These are phyloP conservation scores for Aurelia sp. DNA, from an alignment of 30 jellyfish, hydroid and myxozoan species.

Conservation along the genomic window DNA sequence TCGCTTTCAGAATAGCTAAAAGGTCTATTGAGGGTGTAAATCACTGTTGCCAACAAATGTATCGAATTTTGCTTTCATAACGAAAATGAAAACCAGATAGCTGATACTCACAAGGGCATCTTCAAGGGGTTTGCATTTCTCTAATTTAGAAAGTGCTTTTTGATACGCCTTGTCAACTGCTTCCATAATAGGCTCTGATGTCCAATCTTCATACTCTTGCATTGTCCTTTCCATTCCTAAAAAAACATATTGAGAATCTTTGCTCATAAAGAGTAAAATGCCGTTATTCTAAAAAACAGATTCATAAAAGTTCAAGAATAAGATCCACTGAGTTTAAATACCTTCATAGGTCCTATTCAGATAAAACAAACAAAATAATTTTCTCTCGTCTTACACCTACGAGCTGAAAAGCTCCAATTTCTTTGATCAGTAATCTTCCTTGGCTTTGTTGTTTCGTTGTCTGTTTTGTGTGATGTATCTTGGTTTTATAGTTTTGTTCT, in stretches of 20 bases:
- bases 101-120: conserved; percentile 79
- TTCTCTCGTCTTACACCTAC: too few species aligned
- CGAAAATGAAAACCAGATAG: not conserved
- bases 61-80: not conserved
- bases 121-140: conserved; percentile 76
- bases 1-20: too few species aligned
- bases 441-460: too few species aligned
- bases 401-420: too few species aligned
- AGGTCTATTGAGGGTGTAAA: too few species aligned
- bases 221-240: conserved; percentile 86
- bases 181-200: conserved; percentile 82
- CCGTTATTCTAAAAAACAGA: not conserved
- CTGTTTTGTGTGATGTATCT: too few species aligned
- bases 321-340: not conserved
- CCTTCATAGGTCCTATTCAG: not conserved
- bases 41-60: not conserved
- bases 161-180: conserved; percentile 63
- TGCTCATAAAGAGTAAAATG: not conserved
- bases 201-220: conserved; percentile 94
- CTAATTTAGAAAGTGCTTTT: conserved; percentile 71
- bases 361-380: too few species aligned
- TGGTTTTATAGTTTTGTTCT: too few species aligned
- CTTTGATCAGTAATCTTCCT: too few species aligned
- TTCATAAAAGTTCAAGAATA: not conserved
- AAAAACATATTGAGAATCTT: not conserved